A percentile compares a stretch with the other conserved stretches of the same genome.
phyloP scores from a whole-genome alignment of 2,888 invertebrate genomes.

The Lutraria lutraria region DNA sequence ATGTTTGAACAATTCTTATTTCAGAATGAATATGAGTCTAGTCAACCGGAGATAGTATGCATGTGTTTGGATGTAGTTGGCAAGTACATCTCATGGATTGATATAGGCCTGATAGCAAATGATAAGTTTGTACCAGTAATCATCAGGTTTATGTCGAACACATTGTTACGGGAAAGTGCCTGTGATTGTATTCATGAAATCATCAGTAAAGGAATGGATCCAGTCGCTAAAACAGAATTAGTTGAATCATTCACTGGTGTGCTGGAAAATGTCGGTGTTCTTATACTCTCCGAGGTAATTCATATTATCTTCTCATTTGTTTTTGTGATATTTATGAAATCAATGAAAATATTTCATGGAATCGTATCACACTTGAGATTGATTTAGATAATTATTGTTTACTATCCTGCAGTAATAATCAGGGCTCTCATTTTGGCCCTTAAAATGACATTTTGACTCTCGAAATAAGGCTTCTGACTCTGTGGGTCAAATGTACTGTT shows the following conservation, averaged over 20 bases:
- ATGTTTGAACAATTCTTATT: no score
- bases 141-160: constrained; percentile 86
- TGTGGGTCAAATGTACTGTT: no score
- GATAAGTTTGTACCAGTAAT: constrained; percentile 88
- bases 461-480: no score
- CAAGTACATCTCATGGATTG: constrained; percentile 89
- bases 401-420: no score
- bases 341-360: no score
- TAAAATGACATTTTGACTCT: no score
- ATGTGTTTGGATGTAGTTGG: constrained; percentile 88
- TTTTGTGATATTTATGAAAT: no score
- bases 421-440: no score
- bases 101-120: constrained; percentile 89
- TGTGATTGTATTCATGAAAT: constrained; percentile 88
- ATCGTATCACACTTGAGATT: no score
- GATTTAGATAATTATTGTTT: no score
- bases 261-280: constrained; percentile 86
- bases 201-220: constrained; percentile 89
- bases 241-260: constrained; percentile 88
- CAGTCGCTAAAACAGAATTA: constrained; percentile 88
- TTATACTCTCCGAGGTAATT: constrained; percentile 85
- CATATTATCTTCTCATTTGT: constrained; percentile 41
- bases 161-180: constrained; percentile 87
- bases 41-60: constrained; percentile 85
- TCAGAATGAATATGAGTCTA: constrained; percentile 85